These are phyloP conservation scores for Numenius arquata DNA, from an alignment of 2,113 vertebrate genomes.

Conservation along the genomic window DNA sequence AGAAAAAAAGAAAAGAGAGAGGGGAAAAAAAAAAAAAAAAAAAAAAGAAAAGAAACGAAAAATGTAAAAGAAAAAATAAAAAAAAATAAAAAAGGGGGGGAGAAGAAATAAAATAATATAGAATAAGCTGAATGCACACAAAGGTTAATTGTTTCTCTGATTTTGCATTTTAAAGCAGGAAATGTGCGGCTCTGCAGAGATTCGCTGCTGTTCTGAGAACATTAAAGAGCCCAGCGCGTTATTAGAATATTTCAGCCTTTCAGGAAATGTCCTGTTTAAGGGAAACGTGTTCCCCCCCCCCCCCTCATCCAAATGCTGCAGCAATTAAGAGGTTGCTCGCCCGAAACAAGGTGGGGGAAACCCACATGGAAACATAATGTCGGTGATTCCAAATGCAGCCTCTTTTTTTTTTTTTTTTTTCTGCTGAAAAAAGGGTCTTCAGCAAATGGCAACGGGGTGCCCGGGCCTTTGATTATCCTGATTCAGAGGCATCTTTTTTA, in stretches of 20 bases:
- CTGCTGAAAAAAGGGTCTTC: not conserved
- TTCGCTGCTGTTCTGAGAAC: not conserved
- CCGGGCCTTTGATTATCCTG: slow-evolving; percentile 24
- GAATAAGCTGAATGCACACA: not conserved
- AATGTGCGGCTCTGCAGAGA: slow-evolving; percentile 8
- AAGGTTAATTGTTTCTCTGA: slow-evolving; percentile 5
- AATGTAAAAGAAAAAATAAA: rapidly evolving
- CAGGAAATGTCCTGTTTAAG: slow-evolving; percentile 60
- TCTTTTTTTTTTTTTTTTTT: not conserved
- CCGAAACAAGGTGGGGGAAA: slow-evolving; percentile 9
- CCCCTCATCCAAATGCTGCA: slow-evolving; percentile 24
- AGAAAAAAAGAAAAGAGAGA: not conserved
- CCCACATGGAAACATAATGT: slow-evolving; percentile 7
- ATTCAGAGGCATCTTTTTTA: slow-evolving; percentile 30
- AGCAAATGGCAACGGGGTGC: not conserved
- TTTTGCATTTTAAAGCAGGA: slow-evolving; percentile 37
- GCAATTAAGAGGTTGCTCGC: slow-evolving; percentile 50
- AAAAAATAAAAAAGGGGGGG: no score
- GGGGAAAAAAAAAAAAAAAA: no score
- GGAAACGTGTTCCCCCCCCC: not conserved
- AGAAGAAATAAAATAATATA: not conserved
- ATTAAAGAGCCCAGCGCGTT: not conserved
- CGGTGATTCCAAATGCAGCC: not conserved
- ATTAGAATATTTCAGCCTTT: slow-evolving; percentile 39
- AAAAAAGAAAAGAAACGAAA: not conserved